A percentile compares a stretch with the other conserved stretches of the same genome.
phyloP scores from a whole-genome alignment of 2,113 vertebrate species.

The Xenopus tropicalis region UCB_Xtro_10.0 CM004450.2:75446501-75447000 shows the following conservation, averaged over 20 bases:
- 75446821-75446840: too few species aligned
- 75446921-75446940: conserved; percentile 67
- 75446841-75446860: too few species aligned
- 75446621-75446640: conserved; percentile 88
- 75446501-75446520: too few species aligned
- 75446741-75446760: too few species aligned
- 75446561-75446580: conserved; percentile 43
- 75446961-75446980: conserved; percentile 94
- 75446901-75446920: not conserved
- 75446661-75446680: conserved; percentile 90
- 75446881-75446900: too few species aligned
- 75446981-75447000: conserved; percentile 95
- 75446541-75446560: too few species aligned
- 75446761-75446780: too few species aligned
- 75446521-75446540: too few species aligned
- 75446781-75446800: too few species aligned
- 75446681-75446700: conserved; percentile 86
- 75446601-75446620: conserved; percentile 90
- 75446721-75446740: not conserved
- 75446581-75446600: conserved; percentile 92
- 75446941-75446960: conserved; percentile 81
- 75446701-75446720: conserved; percentile 88
- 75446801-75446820: too few species aligned
- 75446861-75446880: too few species aligned
- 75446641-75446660: conserved; percentile 80